phyloP scores from a whole-genome alignment of 2,888 invertebrate species.

The Bruchidius siliquastri region DNA sequence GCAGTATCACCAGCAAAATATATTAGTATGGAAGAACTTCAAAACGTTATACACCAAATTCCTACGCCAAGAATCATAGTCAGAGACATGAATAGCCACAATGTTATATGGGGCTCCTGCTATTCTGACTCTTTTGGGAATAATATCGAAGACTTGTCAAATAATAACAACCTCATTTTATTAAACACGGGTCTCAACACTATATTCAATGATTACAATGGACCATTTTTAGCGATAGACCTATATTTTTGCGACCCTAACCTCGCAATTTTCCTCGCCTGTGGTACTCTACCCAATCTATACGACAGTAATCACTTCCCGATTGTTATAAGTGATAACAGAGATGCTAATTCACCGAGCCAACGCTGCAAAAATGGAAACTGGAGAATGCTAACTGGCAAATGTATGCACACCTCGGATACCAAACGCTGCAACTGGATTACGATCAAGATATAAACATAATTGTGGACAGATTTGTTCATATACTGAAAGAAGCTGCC shows the following conservation, averaged over 20 bases:
- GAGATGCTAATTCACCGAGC: no score
- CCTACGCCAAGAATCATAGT: not conserved
- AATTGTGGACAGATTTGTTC: not conserved
- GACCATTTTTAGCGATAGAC: not conserved
- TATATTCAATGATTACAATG: not conserved
- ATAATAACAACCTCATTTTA: not conserved
- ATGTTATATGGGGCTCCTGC: not conserved
- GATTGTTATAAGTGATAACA: no score
- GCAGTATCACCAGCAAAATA: no score
- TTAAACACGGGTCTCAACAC: not conserved
- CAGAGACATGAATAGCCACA: not conserved
- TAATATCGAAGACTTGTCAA: not conserved
- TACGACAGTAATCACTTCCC: no score
- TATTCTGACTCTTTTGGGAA: not conserved
- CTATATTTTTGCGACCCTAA: not conserved
- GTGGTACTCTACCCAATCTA: no score
- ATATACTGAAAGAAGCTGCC: not conserved
- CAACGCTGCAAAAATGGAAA: no score
- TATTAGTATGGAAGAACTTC: no score
- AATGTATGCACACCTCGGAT: not conserved
- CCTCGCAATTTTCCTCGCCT: not conserved
- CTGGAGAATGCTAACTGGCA: no score
- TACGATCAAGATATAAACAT: not conserved
- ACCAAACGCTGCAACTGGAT: not conserved
- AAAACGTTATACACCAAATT: not conserved